Evolutionary conservation across 1,140 invertebrate species (phyloP).

Genomic region (Nephila pilipes): DNA sequence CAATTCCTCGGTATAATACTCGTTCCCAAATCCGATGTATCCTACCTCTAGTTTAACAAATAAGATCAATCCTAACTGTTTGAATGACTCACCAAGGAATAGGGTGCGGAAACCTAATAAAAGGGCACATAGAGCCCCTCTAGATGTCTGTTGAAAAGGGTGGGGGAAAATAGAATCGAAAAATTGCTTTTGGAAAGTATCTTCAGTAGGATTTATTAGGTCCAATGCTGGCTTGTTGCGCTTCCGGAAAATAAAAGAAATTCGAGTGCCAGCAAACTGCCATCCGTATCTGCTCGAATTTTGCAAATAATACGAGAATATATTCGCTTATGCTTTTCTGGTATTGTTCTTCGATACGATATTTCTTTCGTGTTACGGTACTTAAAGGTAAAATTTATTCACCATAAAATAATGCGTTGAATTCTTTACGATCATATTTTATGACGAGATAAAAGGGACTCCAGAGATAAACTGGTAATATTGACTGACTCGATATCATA

Average conservation of each 20-base stretch:
- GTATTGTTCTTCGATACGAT: background rate
- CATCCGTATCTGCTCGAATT: background rate
- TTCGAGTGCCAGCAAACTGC: background rate
- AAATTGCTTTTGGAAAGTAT: slow-evolving; percentile 32
- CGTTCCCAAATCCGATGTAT: slow-evolving; percentile 4
- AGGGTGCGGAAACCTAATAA: slow-evolving; percentile 48
- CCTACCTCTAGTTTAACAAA: slow-evolving; percentile 47
- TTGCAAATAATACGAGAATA: slow-evolving; percentile 21
- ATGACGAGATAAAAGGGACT: slow-evolving; percentile 13
- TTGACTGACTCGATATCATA: too few species aligned
- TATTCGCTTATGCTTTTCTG: background rate
- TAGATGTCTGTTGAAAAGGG: slow-evolving; percentile 3
- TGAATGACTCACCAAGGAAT: slow-evolving; percentile 46
- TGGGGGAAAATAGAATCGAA: background rate
- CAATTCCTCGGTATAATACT: background rate
- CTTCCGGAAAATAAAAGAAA: slow-evolving; percentile 34
- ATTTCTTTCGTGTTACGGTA: slow-evolving; percentile 26
- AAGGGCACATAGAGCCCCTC: slow-evolving; percentile 22
- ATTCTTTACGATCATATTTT: slow-evolving; percentile 57
- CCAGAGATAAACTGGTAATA: background rate
- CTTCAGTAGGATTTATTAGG: slow-evolving; percentile 26
- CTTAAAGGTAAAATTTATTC: slow-evolving; percentile 55
- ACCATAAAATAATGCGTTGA: slow-evolving; percentile 50
- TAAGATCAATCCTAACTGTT: slow-evolving; percentile 55
- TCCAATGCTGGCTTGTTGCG: slow-evolving; percentile 7